Conservation (phyloP, 1,140 invertebrate genomes). For the Trissolcus basalis region DNA sequence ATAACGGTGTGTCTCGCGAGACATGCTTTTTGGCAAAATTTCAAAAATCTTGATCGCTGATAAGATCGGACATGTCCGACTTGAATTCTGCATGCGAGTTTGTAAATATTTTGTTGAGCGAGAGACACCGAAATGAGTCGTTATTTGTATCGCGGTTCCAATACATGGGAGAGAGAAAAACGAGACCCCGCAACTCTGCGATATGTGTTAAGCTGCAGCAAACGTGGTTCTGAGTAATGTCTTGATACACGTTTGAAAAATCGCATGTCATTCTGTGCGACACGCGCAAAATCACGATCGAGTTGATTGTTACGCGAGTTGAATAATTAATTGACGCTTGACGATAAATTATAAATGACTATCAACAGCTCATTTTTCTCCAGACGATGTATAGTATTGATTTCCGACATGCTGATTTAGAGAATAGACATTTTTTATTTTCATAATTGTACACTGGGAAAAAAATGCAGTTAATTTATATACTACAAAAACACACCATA, state of each 20-base stretch:
- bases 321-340: constrained; percentile 49
- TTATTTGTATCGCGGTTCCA: constrained; percentile 33
- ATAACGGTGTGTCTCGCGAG: constrained; percentile 27
- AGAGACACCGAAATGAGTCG: constrained; percentile 51
- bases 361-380: constrained; percentile 24
- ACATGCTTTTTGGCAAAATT: constrained; percentile 35
- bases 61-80: constrained; percentile 34
- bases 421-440: no score
- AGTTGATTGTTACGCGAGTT: constrained; percentile 53
- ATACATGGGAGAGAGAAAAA: constrained; percentile 45
- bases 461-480: no score
- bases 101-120: constrained; percentile 60
- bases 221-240: constrained; percentile 65
- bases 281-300: constrained; percentile 60
- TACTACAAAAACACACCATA: no score
- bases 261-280: constrained; percentile 54
- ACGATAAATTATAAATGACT: constrained; percentile 49
- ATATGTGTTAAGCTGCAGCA: constrained; percentile 64
- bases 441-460: no score
- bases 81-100: constrained; percentile 49
- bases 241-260: constrained; percentile 61
- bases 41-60: constrained; percentile 43
- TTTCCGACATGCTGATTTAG: constrained; percentile 3
- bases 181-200: constrained; percentile 58
- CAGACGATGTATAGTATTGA: constrained; percentile 29